These are phyloP conservation scores for Choreutis nemorana DNA, from an alignment of 2,888 invertebrate species.

Conservation along the genomic window DNA sequence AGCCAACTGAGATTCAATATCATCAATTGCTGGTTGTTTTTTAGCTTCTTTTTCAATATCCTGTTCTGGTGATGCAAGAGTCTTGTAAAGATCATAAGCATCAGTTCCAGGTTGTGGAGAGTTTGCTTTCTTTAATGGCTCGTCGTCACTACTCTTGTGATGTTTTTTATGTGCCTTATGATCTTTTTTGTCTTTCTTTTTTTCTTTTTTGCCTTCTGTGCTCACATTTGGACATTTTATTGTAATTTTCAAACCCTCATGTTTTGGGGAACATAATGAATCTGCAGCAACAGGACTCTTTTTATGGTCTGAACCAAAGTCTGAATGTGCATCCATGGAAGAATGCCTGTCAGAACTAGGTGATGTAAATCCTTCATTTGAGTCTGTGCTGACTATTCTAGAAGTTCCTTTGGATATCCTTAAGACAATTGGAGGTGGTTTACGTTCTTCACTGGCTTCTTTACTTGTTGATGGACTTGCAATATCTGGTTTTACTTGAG, in stretches of 20 bases:
- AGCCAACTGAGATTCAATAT: constrained; percentile 45
- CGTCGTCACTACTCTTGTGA: constrained; percentile 45
- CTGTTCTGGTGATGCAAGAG: constrained; percentile 54
- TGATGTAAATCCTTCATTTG: constrained; percentile 68
- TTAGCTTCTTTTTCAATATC: constrained; percentile 30
- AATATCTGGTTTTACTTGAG: constrained; percentile 39
- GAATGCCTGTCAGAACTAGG: constrained; percentile 61
- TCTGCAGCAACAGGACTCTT: constrained; percentile 51
- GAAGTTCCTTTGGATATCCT: constrained; percentile 84
- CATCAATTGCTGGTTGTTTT: constrained; percentile 28
- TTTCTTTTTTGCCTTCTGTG: constrained; percentile 49
- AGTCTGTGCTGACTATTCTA: constrained; percentile 71
- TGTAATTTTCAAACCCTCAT: constrained; percentile 60
- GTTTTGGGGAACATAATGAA: constrained; percentile 55
- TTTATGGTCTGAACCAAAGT: constrained; percentile 45
- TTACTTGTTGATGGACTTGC: constrained; percentile 57
- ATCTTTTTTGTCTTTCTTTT: constrained; percentile 60
- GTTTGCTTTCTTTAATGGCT: constrained; percentile 35
- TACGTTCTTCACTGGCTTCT: constrained; percentile 51
- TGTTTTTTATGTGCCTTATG: constrained; percentile 60
- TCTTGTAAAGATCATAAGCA: constrained; percentile 58
- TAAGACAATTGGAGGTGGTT: constrained; percentile 84
- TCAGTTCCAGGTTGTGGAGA: constrained; percentile 63
- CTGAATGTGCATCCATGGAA: constrained; percentile 52
- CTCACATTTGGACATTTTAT: constrained; percentile 52